phyloP scores from a whole-genome alignment of 2,797 vertebrate species.

The Danionella dracula region DNA sequence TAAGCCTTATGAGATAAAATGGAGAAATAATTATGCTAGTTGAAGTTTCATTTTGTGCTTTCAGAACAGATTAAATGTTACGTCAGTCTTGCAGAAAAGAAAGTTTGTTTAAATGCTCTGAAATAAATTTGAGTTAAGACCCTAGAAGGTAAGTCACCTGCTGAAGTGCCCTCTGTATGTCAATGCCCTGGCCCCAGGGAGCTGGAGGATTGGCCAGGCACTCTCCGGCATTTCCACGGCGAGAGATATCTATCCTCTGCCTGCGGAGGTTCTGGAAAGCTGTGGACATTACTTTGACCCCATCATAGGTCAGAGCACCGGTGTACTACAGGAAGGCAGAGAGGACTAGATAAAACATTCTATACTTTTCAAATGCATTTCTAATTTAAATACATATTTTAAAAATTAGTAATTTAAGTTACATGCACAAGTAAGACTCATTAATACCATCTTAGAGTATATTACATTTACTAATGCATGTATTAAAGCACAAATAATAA shows the following conservation, averaged over 20 bases:
- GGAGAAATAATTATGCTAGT: conserved; percentile 68
- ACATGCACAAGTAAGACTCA: no score
- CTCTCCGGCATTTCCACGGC: conserved; percentile 93
- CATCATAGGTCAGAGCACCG: conserved; percentile 92
- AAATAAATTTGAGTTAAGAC: background rate
- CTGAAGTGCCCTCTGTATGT: conserved; percentile 96
- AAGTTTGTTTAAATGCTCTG: background rate
- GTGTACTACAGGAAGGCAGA: conserved; percentile 75
- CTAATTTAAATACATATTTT: background rate
- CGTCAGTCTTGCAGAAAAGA: conserved; percentile 56
- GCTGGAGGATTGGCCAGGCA: conserved; percentile 96
- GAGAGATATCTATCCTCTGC: conserved; percentile 95
- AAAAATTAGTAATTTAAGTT: no score
- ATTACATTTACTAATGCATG: no score
- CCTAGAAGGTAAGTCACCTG: conserved; percentile 71
- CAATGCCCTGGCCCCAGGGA: conserved; percentile 97
- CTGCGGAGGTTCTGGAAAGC: conserved; percentile 93
- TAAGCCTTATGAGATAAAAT: conserved; percentile 68
- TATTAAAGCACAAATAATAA: no score
- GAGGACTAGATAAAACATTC: background rate
- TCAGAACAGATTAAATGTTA: conserved; percentile 52
- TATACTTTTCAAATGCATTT: background rate
- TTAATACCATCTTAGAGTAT: no score
- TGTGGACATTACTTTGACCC: conserved; percentile 94
- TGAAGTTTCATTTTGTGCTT: conserved; percentile 54